A percentile compares a stretch with the other conserved stretches of the same genome.
phyloP scores from a whole-genome alignment of 2,888 invertebrate species.

The Chrysotoxum bicinctum region DNA sequence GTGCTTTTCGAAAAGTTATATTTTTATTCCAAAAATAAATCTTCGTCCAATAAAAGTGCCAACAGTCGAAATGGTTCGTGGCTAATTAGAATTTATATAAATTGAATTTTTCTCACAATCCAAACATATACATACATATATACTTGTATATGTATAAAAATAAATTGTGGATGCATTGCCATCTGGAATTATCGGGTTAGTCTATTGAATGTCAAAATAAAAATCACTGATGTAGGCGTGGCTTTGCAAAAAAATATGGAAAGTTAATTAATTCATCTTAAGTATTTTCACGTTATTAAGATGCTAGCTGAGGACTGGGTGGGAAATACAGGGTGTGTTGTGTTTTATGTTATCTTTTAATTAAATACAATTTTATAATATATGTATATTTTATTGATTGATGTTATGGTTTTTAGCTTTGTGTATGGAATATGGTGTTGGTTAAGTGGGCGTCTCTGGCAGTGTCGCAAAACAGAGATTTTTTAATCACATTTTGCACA shows the following conservation, averaged over 20 bases:
- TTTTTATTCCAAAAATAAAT: slow-evolving; percentile 33
- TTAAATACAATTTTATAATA: too few relatives aligned
- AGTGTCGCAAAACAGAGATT: too few relatives aligned
- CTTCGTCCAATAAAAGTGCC: slow-evolving; percentile 26
- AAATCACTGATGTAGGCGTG: neutral
- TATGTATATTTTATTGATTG: too few relatives aligned
- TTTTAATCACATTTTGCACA: too few relatives aligned
- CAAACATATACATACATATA: neutral
- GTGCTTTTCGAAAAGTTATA: slow-evolving; percentile 8
- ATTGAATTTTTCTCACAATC: neutral
- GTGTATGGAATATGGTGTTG: too few relatives aligned
- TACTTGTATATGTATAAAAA: neutral
- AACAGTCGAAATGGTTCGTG: slow-evolving; percentile 14
- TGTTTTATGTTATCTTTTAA: neutral
- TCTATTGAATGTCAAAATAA: neutral
- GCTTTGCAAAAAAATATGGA: neutral
- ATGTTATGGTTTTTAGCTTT: too few relatives aligned
- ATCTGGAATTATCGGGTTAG: slow-evolving; percentile 1
- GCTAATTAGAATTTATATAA: slow-evolving; percentile 30
- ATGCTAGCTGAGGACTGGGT: neutral
- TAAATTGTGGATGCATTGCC: neutral
- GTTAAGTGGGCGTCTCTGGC: too few relatives aligned
- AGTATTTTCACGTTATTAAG: neutral
- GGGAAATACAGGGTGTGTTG: too few relatives aligned
- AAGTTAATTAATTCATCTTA: neutral